These are phyloP conservation scores for Bolinopsis microptera DNA, from an alignment of 37 sponge, comb jelly and placozoan species.

Conservation along the genomic window DNA sequence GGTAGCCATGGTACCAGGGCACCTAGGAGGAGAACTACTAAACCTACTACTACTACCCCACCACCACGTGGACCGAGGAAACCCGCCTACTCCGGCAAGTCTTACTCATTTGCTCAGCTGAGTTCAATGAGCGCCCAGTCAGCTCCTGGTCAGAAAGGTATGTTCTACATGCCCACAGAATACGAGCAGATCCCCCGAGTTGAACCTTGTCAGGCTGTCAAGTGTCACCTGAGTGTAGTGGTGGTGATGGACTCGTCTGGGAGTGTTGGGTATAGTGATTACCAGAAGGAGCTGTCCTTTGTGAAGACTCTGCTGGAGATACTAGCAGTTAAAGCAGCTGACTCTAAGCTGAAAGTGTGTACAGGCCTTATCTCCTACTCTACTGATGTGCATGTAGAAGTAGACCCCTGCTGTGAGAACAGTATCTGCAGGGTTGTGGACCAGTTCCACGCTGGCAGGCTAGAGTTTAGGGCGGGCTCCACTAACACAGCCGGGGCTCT, in stretches of 20 bases:
- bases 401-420: constrained; percentile 54
- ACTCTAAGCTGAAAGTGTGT: constrained; percentile 6
- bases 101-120: not conserved
- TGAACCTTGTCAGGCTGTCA: not conserved
- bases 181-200: not conserved
- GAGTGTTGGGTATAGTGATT: constrained; percentile 3
- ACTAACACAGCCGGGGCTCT: constrained; percentile 55
- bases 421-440: not conserved
- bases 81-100: too few species aligned
- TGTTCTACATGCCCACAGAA: not conserved
- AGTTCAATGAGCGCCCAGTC: not conserved
- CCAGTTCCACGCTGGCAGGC: not conserved
- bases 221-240: constrained; percentile 29
- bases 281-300: not conserved
- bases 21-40: too few species aligned
- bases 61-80: too few species aligned
- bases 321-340: not conserved
- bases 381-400: not conserved
- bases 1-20: not conserved
- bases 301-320: constrained; percentile 52
- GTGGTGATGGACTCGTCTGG: constrained; percentile 47
- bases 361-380: constrained; percentile 21
- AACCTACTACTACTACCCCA: too few species aligned
- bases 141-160: not conserved
- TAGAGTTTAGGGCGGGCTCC: not conserved